Percentiles rank a stretch among this genome's conserved stretches.
phyloP scores from a whole-genome alignment of 1,140 invertebrate genomes.

The Orchestia grillus region DNA sequence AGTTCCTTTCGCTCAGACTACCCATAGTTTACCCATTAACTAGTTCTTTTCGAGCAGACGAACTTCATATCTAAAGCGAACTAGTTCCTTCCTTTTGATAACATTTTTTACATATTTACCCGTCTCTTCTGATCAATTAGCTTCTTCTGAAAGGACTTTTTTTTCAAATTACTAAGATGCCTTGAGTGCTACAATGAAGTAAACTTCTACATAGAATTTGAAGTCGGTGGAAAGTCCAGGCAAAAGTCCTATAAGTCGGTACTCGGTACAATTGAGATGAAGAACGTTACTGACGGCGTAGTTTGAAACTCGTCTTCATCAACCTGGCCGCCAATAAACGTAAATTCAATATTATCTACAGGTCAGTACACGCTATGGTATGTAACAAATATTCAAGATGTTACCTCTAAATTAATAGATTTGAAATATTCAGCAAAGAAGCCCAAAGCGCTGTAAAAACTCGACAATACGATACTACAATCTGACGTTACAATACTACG shows the following conservation, averaged over 20 bases:
- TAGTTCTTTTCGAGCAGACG: background rate
- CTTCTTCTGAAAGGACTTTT: background rate
- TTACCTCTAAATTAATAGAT: background rate
- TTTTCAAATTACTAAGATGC: background rate
- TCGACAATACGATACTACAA: background rate
- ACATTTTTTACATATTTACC: background rate
- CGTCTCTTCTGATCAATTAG: background rate
- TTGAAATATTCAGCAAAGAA: slow-evolving; percentile 15
- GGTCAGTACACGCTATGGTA: background rate
- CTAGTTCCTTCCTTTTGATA: background rate
- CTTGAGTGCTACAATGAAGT: background rate
- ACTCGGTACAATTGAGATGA: background rate
- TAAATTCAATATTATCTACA: background rate
- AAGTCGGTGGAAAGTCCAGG: background rate
- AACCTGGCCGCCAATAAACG: background rate
- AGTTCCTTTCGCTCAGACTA: background rate
- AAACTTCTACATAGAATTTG: background rate
- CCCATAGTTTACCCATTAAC: background rate
- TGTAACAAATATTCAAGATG: background rate
- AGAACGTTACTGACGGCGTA: background rate
- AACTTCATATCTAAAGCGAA: no score
- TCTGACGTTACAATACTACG: background rate
- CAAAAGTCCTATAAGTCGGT: background rate
- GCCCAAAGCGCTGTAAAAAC: slow-evolving; percentile 49
- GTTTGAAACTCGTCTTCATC: background rate